These are phyloP conservation scores for Notarius lentiginosus DNA, from an alignment of 2,113 vertebrate genomes.

Conservation along the genomic window DNA sequence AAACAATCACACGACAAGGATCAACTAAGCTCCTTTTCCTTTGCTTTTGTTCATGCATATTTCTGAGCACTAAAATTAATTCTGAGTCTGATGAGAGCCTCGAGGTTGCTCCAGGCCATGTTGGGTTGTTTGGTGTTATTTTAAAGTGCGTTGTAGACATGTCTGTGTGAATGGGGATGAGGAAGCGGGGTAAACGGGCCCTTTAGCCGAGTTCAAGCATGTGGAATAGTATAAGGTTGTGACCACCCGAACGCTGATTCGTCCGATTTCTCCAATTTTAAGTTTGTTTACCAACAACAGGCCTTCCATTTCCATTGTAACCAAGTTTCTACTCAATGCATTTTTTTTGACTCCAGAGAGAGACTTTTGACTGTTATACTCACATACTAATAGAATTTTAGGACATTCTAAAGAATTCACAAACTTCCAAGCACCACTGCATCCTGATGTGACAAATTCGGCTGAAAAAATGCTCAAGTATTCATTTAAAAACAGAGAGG, in stretches of 20 bases:
- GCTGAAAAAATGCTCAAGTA: not conserved
- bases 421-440: too few species aligned
- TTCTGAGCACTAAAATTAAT: slow-evolving; percentile 44
- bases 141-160: not conserved
- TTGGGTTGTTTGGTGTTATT: slow-evolving; percentile 13
- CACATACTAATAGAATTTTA: not conserved
- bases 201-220: not conserved
- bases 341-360: not conserved
- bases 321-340: not conserved
- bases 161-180: not conserved
- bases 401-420: too few species aligned
- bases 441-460: not conserved
- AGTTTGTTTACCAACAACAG: not conserved
- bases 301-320: not conserved
- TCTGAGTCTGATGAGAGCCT: slow-evolving; percentile 32
- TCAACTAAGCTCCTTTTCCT: slow-evolving; percentile 29
- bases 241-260: not conserved
- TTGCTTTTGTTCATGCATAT: slow-evolving; percentile 40
- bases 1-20: slow-evolving; percentile 25
- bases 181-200: not conserved
- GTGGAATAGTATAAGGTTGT: not conserved
- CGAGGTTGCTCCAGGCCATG: slow-evolving; percentile 18
- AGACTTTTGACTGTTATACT: not conserved
- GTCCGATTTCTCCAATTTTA: not conserved
- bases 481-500: not conserved